phyloP scores from a whole-genome alignment of 30 jellyfish, hydroid and myxozoan genomes.

The Clytia hemisphaerica region DNA sequence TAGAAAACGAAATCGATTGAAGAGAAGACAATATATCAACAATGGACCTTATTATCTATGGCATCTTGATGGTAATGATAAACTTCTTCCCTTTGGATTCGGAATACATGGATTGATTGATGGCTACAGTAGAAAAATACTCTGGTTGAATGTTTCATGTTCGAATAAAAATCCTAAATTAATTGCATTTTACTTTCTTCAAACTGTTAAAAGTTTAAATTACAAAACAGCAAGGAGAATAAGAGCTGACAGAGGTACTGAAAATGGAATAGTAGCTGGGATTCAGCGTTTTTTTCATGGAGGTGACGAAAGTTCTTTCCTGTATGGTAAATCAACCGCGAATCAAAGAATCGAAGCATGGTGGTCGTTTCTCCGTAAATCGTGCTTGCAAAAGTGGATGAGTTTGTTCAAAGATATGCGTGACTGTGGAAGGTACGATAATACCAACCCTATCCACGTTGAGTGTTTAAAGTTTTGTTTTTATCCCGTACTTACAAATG shows the following conservation, averaged over 20 bases:
- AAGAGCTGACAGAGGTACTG: slow-evolving; percentile 30
- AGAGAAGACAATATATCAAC: slow-evolving; percentile 10
- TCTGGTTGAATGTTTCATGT: slow-evolving; percentile 27
- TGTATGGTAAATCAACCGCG: slow-evolving; percentile 23
- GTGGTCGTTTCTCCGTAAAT: slow-evolving; percentile 35
- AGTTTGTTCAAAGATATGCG: slow-evolving; percentile 22
- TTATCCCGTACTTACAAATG: slow-evolving; percentile 22
- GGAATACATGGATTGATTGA: slow-evolving; percentile 39
- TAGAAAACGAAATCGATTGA: background rate
- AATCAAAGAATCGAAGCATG: slow-evolving; percentile 41
- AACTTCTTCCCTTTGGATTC: slow-evolving; percentile 33
- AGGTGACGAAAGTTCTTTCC: background rate
- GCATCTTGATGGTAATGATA: slow-evolving; percentile 33
- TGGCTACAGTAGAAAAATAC: slow-evolving; percentile 32
- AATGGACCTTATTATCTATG: slow-evolving; percentile 29
- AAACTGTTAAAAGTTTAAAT: background rate
- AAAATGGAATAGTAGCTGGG: slow-evolving; percentile 23
- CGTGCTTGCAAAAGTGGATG: slow-evolving; percentile 7
- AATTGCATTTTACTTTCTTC: slow-evolving; percentile 3
- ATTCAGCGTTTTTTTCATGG: background rate
- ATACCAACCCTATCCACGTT: slow-evolving; percentile 12
- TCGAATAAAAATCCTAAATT: slow-evolving; percentile 19
- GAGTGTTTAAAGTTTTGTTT: slow-evolving; percentile 25
- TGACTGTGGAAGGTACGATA: slow-evolving; percentile 18
- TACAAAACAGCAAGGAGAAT: background rate